Evolutionary conservation across 2,797 vertebrate genomes (phyloP), one percentile per base, ranked within the genome.

Genomic region (Sebastes itinus): DNA sequence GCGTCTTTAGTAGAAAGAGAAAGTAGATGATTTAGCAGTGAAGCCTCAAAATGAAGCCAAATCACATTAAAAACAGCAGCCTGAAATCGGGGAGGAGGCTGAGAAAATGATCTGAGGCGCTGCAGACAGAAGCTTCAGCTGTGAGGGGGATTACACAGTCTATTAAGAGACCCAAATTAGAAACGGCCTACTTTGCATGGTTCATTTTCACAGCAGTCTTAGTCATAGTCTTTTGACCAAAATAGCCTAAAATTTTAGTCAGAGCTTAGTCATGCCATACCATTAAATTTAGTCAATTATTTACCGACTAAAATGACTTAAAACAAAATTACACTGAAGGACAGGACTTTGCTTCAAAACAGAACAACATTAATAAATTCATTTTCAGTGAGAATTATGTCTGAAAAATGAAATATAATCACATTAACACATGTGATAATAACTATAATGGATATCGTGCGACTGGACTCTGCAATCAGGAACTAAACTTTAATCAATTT

Each of bases 1-100:
- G 96, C 92, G 94, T 99, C 99, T 99, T 85, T 55, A 35, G 54
- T 6, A 73, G 33, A 72, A 77, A 78, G 3, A 78, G 69, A 69
- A 62, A 85, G 79, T 5, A 67, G 30, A 66, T 1, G 11, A 67
- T 52, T 86, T 52, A 77, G 73, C n/a, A 22, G 5, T 3, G 55
- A 83, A 25, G 54, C 49, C 3, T 71, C 8, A 54, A 69, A 72
- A 81, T 46, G 0, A 85, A 83, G 14, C 65, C 27, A 66, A 22
- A 81, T 65, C n/a, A 55, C n/a, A n/a, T 63, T 58, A 67, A 79
- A 78, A 78, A n/a, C 54, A 33, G 55, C 23, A 42, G 58, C 12
- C 16, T 7, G 14, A 66, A 70, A 61, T 38, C 18, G 18, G 33
- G 28, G 6, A 66, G 42, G 42, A 23, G 35, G 74, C 68, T 58